Evolutionary conservation across 2,888 invertebrate genomes (phyloP).

Genomic region (Epistrophe grossulariae): DNA sequence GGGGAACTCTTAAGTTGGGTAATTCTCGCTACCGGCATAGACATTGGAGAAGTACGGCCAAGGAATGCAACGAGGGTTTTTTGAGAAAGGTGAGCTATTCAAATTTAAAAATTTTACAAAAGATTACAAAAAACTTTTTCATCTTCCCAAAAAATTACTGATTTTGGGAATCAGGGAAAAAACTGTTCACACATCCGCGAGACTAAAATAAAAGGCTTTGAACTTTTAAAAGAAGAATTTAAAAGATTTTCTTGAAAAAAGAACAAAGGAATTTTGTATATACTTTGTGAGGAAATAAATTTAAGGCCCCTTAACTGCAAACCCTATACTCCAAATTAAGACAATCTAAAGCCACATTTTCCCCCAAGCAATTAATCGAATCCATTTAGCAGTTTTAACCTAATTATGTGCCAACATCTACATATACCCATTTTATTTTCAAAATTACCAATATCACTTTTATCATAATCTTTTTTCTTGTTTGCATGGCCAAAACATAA

Average conservation of each 20-base stretch:
- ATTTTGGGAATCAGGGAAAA: too few species aligned
- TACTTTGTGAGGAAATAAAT: too few species aligned
- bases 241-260: too few species aligned
- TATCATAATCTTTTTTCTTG: not conserved
- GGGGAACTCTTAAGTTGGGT: conserved; percentile 88
- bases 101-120: not conserved
- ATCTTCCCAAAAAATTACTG: too few species aligned
- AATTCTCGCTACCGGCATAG: conserved; percentile 90
- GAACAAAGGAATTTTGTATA: too few species aligned
- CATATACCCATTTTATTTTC: not conserved
- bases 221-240: too few species aligned
- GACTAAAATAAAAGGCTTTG: too few species aligned
- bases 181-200: too few species aligned
- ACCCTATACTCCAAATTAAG: too few species aligned
- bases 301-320: too few species aligned
- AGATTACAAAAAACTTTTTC: too few species aligned
- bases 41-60: conserved; percentile 93
- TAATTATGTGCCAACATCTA: not conserved
- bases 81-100: conserved; percentile 90
- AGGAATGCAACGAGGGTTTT: conserved; percentile 94
- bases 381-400: not conserved
- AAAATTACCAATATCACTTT: not conserved
- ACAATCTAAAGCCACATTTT: too few species aligned
- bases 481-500: not conserved
- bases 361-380: not conserved